phyloP scores from a whole-genome alignment of 2,113 vertebrate species.

The Suncus etruscus region DNA sequence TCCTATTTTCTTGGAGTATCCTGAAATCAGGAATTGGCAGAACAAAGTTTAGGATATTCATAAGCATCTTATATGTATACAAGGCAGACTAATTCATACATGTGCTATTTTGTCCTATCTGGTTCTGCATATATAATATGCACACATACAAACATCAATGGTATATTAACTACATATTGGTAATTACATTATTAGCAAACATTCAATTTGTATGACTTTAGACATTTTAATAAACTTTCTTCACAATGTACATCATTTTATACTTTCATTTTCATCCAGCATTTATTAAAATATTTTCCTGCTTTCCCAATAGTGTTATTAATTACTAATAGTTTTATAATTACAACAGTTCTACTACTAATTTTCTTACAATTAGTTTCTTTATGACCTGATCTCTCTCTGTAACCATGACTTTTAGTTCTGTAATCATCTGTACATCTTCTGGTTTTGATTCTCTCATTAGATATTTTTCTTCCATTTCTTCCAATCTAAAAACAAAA shows the following conservation, averaged over 20 bases:
- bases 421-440: slow-evolving; percentile 96
- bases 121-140: not conserved
- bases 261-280: slow-evolving; percentile 22
- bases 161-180: slow-evolving; percentile 14
- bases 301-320: slow-evolving; percentile 23
- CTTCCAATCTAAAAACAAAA: slow-evolving; percentile 93
- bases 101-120: not conserved
- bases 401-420: slow-evolving; percentile 97
- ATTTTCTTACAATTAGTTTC: slow-evolving; percentile 96
- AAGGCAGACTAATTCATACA: not conserved
- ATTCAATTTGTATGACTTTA: not conserved
- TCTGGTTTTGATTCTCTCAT: slow-evolving; percentile 97
- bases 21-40: not conserved
- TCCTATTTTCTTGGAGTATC: not conserved
- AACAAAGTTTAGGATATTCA: slow-evolving; percentile 5
- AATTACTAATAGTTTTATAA: slow-evolving; percentile 4
- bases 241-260: slow-evolving; percentile 15
- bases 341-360: slow-evolving; percentile 47
- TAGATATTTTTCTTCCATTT: slow-evolving; percentile 97
- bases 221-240: slow-evolving; percentile 47
- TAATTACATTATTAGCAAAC: slow-evolving; percentile 48
- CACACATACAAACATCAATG: not conserved
- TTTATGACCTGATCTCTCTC: slow-evolving; percentile 98
- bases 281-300: slow-evolving; percentile 59
- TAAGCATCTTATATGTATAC: not conserved